Evolutionary conservation across 2,113 vertebrate species (phyloP).

Genomic region (Chaetops frenatus): DNA sequence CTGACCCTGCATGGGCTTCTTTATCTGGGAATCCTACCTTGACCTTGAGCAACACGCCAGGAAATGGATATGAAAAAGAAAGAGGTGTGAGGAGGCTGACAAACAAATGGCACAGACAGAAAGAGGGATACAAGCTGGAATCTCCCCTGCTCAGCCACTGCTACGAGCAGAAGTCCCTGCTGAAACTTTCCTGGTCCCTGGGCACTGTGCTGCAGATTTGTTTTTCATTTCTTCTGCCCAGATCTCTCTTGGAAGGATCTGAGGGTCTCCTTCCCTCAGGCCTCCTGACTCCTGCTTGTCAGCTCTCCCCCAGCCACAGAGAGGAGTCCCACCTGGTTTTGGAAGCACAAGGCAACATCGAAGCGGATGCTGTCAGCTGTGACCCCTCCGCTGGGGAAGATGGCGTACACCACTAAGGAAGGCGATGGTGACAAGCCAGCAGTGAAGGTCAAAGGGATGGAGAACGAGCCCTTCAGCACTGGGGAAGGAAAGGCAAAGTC

Average conservation of each 20-base stretch:
- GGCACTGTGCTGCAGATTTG: neutral
- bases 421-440: constrained; percentile 68
- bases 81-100: neutral
- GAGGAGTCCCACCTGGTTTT: constrained; percentile 70
- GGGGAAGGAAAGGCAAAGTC: neutral
- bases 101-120: neutral
- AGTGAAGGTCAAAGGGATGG: constrained; percentile 71
- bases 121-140: neutral
- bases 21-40: constrained; percentile 64
- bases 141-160: neutral
- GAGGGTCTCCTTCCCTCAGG: neutral
- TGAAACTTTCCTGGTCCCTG: neutral
- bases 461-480: constrained; percentile 70
- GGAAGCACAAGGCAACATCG: constrained; percentile 76
- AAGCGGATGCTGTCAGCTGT: constrained; percentile 71
- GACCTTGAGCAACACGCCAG: constrained; percentile 45
- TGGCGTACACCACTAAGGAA: constrained; percentile 71
- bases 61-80: neutral
- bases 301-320: neutral
- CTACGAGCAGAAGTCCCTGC: neutral
- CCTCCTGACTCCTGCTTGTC: neutral
- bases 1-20: constrained; percentile 71
- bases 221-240: neutral
- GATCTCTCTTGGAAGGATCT: neutral
- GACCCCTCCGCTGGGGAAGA: constrained; percentile 73